Conservation (phyloP, 2,888 invertebrate genomes). For the Plemyria rubiginata region DNA sequence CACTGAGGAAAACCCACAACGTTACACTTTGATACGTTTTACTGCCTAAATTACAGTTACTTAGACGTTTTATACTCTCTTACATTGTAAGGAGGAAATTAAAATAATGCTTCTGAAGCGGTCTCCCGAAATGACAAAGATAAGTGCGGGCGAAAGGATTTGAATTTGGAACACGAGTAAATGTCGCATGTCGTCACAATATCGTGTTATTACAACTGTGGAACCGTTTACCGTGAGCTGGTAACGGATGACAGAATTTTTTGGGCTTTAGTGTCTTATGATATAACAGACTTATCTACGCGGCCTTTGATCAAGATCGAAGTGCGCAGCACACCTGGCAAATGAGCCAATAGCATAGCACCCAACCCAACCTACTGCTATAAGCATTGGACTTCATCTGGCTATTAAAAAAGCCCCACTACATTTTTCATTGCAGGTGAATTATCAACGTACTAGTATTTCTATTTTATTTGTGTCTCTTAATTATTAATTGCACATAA, state of each 20-base stretch:
- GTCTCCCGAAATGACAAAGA: slow-evolving; percentile 52
- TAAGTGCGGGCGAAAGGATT: slow-evolving; percentile 59
- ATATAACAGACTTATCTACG: too few relatives aligned
- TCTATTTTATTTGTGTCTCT: too few relatives aligned
- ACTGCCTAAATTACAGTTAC: slow-evolving; percentile 35
- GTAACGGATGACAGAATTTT: not conserved
- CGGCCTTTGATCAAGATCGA: too few relatives aligned
- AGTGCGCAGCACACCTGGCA: too few relatives aligned
- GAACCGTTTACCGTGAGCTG: too few relatives aligned
- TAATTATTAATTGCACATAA: too few relatives aligned
- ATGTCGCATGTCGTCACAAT: slow-evolving; percentile 45
- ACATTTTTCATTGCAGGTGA: too few relatives aligned
- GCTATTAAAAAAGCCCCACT: too few relatives aligned
- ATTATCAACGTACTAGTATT: not conserved
- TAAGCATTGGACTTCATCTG: too few relatives aligned
- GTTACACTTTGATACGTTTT: slow-evolving; percentile 38
- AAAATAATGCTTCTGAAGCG: slow-evolving; percentile 53
- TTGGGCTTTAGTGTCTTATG: too few relatives aligned
- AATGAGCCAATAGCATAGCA: too few relatives aligned
- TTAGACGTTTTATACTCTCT: slow-evolving; percentile 30
- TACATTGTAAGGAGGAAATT: slow-evolving; percentile 47
- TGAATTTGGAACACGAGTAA: slow-evolving; percentile 56
- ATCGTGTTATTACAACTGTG: slow-evolving; percentile 47
- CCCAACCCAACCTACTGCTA: too few relatives aligned
- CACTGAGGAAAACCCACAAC: slow-evolving; percentile 16